phyloP scores from a whole-genome alignment of 2,888 invertebrate species.

The Cheilosia vernalis region DNA sequence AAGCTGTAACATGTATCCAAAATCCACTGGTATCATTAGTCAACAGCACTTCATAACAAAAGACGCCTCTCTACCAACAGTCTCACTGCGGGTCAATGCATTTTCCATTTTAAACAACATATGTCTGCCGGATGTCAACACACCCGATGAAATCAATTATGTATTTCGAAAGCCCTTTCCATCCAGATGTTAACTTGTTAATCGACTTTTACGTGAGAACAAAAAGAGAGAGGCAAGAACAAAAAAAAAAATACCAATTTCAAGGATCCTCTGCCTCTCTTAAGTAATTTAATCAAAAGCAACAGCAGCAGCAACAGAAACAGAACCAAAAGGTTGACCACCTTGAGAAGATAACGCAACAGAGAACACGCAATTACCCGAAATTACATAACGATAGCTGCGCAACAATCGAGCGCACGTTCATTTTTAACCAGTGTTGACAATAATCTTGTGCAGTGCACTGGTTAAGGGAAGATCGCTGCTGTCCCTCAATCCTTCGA shows the following conservation, averaged over 20 bases:
- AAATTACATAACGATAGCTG: constrained; percentile 65
- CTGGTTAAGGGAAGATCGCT: constrained; percentile 45
- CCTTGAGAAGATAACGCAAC: constrained; percentile 68
- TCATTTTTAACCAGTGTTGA: constrained; percentile 61
- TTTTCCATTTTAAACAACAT: no score
- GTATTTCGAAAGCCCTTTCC: neutral
- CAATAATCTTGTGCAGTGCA: constrained; percentile 64
- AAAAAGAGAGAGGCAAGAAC: no score
- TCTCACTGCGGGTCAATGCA: no score
- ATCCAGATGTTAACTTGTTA: neutral
- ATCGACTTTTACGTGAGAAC: constrained; percentile 12
- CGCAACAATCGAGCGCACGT: constrained; percentile 50
- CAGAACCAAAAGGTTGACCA: constrained; percentile 61
- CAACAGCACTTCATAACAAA: no score
- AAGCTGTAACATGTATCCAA: no score
- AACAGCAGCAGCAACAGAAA: constrained; percentile 18
- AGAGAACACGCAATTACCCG: constrained; percentile 52
- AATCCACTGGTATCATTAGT: no score
- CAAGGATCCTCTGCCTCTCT: constrained; percentile 39
- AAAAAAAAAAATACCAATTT: constrained; percentile 1
- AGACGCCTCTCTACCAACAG: no score
- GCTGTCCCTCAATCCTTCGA: constrained; percentile 37
- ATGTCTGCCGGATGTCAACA: no score
- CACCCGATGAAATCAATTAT: neutral
- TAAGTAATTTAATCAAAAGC: constrained; percentile 36